phyloP scores from a whole-genome alignment of 2,888 invertebrate genomes.

The Bombylius discolor region DNA sequence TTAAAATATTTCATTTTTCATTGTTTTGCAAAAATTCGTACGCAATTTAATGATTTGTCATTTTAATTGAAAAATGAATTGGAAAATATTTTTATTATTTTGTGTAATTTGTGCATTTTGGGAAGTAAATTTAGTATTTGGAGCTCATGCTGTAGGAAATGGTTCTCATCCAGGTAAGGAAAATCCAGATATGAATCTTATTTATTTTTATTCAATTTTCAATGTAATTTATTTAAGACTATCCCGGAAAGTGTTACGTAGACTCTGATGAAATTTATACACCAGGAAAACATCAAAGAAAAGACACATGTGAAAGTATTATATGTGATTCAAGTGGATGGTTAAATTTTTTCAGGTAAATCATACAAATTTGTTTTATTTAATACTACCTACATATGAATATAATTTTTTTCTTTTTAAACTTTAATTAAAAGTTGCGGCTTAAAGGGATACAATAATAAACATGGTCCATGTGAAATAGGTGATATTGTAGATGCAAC shows the following conservation, averaged over 20 bases:
- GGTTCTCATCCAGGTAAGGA: neutral
- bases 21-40: no score
- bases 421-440: neutral
- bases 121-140: no score
- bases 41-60: no score
- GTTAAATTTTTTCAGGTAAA: neutral
- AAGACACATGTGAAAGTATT: conserved; percentile 1
- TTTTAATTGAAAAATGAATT: no score
- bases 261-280: neutral
- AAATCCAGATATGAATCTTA: neutral
- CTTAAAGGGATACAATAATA: neutral
- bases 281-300: conserved; percentile 2
- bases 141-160: neutral
- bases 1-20: no score
- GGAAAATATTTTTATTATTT: no score
- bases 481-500: neutral
- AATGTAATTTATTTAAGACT: neutral
- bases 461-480: neutral
- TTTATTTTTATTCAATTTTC: neutral
- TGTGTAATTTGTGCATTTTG: no score
- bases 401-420: no score
- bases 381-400: no score
- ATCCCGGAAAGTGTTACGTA: conserved; percentile 2
- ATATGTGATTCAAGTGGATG: neutral
- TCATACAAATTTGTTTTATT: no score